These are phyloP conservation scores for Drosophila ficusphila DNA, from an alignment of 1,140 invertebrate genomes.

Conservation along the genomic window DNA sequence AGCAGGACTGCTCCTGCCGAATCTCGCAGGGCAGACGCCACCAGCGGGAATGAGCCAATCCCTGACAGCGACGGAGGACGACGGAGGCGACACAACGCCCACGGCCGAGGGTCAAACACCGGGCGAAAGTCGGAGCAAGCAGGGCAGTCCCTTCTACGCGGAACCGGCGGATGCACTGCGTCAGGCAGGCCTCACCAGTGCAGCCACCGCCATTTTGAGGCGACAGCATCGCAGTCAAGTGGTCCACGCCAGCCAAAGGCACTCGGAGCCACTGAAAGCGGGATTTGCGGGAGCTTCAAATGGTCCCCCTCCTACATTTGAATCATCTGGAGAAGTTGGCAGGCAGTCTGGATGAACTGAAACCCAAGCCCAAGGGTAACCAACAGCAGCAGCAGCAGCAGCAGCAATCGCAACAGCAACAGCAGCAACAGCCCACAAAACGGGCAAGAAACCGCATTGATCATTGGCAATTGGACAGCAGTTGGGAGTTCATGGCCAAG, in stretches of 20 bases:
- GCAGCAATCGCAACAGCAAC: constrained; percentile 37
- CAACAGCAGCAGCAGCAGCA: constrained; percentile 34
- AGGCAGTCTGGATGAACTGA: constrained; percentile 79
- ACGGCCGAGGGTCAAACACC: constrained; percentile 68
- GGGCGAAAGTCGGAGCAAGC: constrained; percentile 66
- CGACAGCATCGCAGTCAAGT: constrained; percentile 71
- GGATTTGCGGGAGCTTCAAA: constrained; percentile 40
- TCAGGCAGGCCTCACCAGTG: constrained; percentile 84
- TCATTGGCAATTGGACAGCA: constrained; percentile 93
- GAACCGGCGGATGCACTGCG: constrained; percentile 94
- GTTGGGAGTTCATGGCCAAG: constrained; percentile 94
- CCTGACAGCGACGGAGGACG: constrained; percentile 36
- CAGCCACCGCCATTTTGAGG: constrained; percentile 82
- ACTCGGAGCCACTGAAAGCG: constrained; percentile 86
- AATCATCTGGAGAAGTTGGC: constrained; percentile 77
- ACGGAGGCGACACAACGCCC: constrained; percentile 67
- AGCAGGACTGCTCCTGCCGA: constrained; percentile 67
- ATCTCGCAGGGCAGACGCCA: constrained; percentile 9
- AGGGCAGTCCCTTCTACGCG: constrained; percentile 95
- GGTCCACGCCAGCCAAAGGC: constrained; percentile 85
- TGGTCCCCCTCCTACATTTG: constrained; percentile 52
- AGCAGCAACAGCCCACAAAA: constrained; percentile 55
- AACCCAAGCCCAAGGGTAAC: constrained; percentile 71
- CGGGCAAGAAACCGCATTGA: constrained; percentile 85
- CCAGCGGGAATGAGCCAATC: constrained; percentile 59